Evolutionary conservation across 2,113 vertebrate genomes (phyloP).

Genomic region (Sinocyclocheilus anophthalmus): DNA sequence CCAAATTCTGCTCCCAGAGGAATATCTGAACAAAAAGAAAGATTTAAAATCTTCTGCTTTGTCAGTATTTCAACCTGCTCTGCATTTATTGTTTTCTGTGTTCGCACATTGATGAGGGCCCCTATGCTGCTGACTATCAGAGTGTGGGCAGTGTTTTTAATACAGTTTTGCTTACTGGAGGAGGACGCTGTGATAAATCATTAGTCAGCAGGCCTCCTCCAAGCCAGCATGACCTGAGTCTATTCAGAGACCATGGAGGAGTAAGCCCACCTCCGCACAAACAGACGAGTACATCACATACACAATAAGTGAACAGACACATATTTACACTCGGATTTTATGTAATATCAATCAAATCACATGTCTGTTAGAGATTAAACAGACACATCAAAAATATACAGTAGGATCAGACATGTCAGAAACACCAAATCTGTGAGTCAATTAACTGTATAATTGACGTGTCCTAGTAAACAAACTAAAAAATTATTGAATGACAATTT

Average conservation of each 20-base stretch:
- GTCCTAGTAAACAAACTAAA: background rate
- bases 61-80: background rate
- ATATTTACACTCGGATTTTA: constrained; percentile 12
- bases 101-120: background rate
- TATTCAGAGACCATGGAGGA: constrained; percentile 56
- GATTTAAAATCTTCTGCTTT: background rate
- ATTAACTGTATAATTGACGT: background rate
- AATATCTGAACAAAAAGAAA: constrained; percentile 34
- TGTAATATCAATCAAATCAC: background rate
- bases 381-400: background rate
- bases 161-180: background rate
- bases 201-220: constrained; percentile 47
- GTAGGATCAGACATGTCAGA: background rate
- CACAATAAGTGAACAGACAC: constrained; percentile 42
- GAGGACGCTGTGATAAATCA: constrained; percentile 20
- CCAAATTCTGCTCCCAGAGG: constrained; percentile 92
- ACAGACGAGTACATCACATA: constrained; percentile 10
- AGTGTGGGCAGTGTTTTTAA: constrained; percentile 39
- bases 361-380: constrained; percentile 4
- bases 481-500: background rate
- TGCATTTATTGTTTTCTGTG: background rate
- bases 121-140: constrained; percentile 16
- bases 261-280: constrained; percentile 35
- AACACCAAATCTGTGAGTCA: background rate
- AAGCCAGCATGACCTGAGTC: constrained; percentile 33